Conservation (phyloP, 2,888 invertebrate genomes). For the Rhagophthalmus giganteus region DNA sequence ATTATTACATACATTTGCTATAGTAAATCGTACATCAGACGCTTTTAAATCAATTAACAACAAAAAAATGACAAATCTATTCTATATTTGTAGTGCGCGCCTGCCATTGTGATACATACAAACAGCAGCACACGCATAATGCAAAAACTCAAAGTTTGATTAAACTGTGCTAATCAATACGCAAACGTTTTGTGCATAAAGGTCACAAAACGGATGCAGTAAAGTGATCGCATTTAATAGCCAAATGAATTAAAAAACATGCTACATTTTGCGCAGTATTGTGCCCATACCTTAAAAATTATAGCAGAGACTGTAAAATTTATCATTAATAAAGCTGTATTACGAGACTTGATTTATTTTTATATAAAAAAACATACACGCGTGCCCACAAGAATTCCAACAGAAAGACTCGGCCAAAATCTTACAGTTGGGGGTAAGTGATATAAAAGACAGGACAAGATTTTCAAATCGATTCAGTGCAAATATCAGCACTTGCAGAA, state of each 20-base stretch:
- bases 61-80: conserved; percentile 49
- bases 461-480: conserved; percentile 26
- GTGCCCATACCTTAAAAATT: conserved; percentile 34
- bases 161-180: conserved; percentile 26
- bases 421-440: conserved; percentile 37
- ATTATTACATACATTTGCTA: conserved; percentile 56
- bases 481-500: conserved; percentile 19
- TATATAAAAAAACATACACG: conserved; percentile 44
- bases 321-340: conserved; percentile 37
- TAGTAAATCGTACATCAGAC: conserved; percentile 52
- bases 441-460: conserved; percentile 31
- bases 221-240: conserved; percentile 23
- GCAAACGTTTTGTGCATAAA: conserved; percentile 21
- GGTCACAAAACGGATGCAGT: conserved; percentile 22
- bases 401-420: conserved; percentile 28
- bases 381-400: conserved; percentile 37
- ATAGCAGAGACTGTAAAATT: conserved; percentile 35
- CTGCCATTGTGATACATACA: conserved; percentile 27
- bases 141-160: conserved; percentile 22
- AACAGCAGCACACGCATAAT: conserved; percentile 28
- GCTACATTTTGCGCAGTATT: conserved; percentile 33
- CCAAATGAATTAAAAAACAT: conserved; percentile 20
- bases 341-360: conserved; percentile 44
- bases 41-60: conserved; percentile 45
- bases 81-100: conserved; percentile 44